phyloP scores from a whole-genome alignment of 2,888 invertebrate species.

The Pseudococcus viburni region DNA sequence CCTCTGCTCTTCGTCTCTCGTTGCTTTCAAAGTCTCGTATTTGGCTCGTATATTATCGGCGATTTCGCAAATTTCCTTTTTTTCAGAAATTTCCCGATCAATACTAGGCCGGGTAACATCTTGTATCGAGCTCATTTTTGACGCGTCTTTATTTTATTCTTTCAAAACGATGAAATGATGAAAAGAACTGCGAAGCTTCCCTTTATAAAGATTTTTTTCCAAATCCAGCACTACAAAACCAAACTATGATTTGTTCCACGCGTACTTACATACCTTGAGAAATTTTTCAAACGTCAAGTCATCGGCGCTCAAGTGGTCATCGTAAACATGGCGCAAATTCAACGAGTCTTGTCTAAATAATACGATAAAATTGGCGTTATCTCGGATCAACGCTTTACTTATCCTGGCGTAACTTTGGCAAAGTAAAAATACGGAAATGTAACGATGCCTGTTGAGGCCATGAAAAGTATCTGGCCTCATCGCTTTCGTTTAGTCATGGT shows the following conservation, averaged over 20 bases:
- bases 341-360: conserved; percentile 71
- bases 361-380: conserved; percentile 71
- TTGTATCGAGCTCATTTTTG: no score
- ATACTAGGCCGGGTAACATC: background rate
- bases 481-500: conserved; percentile 70
- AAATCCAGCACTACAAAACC: conserved; percentile 67
- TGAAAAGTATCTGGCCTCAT: conserved; percentile 69
- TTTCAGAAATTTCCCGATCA: no score
- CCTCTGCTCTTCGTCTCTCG: no score
- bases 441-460: conserved; percentile 70
- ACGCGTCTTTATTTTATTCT: no score
- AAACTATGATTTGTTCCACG: conserved; percentile 69
- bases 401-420: conserved; percentile 70
- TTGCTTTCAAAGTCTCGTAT: no score
- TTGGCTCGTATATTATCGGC: no score
- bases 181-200: conserved; percentile 15
- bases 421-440: conserved; percentile 71
- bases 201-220: conserved; percentile 9
- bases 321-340: conserved; percentile 70
- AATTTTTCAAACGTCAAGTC: conserved; percentile 69
- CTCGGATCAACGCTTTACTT: conserved; percentile 71
- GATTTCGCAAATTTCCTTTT: no score
- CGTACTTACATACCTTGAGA: conserved; percentile 69
- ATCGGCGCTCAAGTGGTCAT: conserved; percentile 64
- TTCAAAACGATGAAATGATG: conserved; percentile 26